Conservation (phyloP, 2,888 invertebrate genomes). For the Allophyes oxyacanthae region DNA sequence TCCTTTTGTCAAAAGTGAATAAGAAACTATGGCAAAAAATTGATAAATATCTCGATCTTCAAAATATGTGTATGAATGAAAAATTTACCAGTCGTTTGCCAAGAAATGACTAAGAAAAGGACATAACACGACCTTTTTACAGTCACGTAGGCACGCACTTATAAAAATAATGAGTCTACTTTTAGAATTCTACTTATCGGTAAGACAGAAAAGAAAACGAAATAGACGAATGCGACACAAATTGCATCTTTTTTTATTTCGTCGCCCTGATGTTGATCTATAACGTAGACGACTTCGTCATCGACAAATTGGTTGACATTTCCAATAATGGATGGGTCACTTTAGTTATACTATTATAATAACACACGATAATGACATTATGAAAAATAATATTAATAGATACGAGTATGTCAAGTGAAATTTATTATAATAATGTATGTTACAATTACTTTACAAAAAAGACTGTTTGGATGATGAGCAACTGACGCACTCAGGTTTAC, state of each 20-base stretch:
- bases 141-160: conserved; percentile 12
- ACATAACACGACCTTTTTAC: conserved; percentile 6
- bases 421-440: background rate
- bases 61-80: background rate
- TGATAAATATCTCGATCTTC: background rate
- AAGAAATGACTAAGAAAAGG: conserved; percentile 1
- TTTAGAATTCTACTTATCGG: conserved; percentile 12
- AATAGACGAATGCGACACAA: conserved; percentile 16
- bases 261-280: conserved; percentile 20
- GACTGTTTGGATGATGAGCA: too few relatives aligned
- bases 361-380: conserved; percentile 11
- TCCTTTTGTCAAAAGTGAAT: background rate
- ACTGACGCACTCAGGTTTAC: too few relatives aligned
- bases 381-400: too few relatives aligned
- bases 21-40: background rate
- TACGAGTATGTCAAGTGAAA: conserved; percentile 3
- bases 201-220: background rate
- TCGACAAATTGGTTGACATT: conserved; percentile 38
- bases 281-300: conserved; percentile 15
- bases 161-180: conserved; percentile 25
- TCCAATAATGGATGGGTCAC: conserved; percentile 39
- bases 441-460: too few relatives aligned
- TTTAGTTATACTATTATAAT: conserved; percentile 29
- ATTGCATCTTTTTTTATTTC: conserved; percentile 24
- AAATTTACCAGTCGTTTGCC: background rate